These are phyloP conservation scores for Procambarus virginalis DNA, from an alignment of 1,140 invertebrate species.

Conservation along the genomic window DNA sequence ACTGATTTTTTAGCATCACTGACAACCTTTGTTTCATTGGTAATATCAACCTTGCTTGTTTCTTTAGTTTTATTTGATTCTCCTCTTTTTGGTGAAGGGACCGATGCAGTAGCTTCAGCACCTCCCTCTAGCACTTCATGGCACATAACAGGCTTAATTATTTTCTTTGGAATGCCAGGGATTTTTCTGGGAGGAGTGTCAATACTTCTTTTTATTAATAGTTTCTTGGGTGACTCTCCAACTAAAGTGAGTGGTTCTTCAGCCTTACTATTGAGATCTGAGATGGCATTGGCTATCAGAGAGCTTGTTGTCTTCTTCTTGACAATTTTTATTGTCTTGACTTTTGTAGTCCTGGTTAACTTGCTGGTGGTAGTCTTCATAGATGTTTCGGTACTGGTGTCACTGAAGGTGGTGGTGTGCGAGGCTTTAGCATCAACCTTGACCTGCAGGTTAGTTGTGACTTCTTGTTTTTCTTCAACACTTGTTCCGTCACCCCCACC, in stretches of 20 bases:
- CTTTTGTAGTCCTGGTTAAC: conserved; percentile 43
- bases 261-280: conserved; percentile 37
- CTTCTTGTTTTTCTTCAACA: neutral
- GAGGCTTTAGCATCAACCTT: neutral
- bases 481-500: conserved; percentile 5
- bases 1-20: neutral
- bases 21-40: neutral
- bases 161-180: conserved; percentile 11
- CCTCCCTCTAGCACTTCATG: neutral
- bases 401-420: conserved; percentile 17
- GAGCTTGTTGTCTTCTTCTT: conserved; percentile 43
- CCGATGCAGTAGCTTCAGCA: neutral
- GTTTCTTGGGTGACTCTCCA: neutral
- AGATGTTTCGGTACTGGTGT: conserved; percentile 20
- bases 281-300: conserved; percentile 54
- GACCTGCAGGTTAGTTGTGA: conserved; percentile 9
- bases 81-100: neutral
- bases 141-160: neutral
- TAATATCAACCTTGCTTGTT: neutral
- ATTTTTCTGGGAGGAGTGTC: conserved; percentile 3
- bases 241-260: conserved; percentile 17
- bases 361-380: conserved; percentile 45
- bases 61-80: neutral
- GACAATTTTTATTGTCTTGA: conserved; percentile 54
- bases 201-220: neutral